phyloP scores from a whole-genome alignment of 2,113 vertebrate species.

The Antechinus stuartii region DNA sequence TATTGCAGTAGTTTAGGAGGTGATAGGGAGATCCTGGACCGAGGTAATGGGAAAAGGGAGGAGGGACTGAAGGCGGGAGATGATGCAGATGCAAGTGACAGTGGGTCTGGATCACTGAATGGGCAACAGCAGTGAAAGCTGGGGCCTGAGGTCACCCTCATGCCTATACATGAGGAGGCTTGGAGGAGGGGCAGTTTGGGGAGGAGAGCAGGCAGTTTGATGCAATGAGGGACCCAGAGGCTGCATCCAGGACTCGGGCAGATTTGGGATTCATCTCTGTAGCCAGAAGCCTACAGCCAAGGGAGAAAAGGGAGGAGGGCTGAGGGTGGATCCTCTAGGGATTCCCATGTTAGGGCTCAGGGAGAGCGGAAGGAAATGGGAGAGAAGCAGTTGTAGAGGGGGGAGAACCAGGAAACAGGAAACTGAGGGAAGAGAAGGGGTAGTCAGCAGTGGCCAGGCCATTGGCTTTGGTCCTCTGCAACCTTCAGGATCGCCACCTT shows the following conservation, averaged over 20 bases:
- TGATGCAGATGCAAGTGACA: background rate
- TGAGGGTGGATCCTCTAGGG: background rate
- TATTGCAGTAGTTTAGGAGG: background rate
- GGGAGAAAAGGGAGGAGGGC: background rate
- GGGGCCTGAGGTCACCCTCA: background rate
- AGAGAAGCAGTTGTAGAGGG: too few species aligned
- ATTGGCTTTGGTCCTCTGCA: background rate
- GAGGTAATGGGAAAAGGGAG: background rate
- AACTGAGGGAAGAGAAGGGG: background rate
- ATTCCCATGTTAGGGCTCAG: background rate
- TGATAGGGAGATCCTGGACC: background rate
- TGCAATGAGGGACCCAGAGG: background rate
- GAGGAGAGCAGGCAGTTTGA: background rate
- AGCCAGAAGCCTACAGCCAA: background rate
- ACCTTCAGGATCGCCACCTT: background rate
- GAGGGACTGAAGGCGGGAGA: background rate
- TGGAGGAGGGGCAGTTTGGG: too few species aligned
- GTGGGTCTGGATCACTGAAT: background rate
- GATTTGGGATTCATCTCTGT: background rate
- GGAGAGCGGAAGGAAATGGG: background rate
- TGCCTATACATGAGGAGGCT: background rate
- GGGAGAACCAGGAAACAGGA: background rate
- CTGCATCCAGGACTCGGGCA: background rate
- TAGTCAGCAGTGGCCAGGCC: background rate
- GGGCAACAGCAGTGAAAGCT: background rate